A percentile compares a stretch with the other conserved stretches of the same genome.
Conservation (phyloP, 2,888 invertebrate genomes). For the Cephus sareptanus region DNA sequence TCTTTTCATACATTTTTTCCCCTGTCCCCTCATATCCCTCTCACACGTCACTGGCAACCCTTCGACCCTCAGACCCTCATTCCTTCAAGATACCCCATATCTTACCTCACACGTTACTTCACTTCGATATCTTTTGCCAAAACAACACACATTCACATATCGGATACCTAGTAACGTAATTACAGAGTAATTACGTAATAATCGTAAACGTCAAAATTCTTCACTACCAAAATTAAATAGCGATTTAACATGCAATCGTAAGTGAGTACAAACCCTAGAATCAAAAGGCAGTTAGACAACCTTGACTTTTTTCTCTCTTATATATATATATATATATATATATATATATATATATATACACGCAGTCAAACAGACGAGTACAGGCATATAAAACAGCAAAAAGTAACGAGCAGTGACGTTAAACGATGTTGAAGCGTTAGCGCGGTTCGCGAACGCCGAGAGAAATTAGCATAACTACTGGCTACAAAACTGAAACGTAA, state of each 20-base stretch:
- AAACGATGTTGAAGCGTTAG: background rate
- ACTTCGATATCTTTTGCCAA: background rate
- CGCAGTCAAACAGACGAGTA: background rate
- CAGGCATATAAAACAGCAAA: background rate
- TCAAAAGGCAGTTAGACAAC: background rate
- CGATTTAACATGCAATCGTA: background rate
- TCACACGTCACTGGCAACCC: background rate
- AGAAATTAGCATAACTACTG: conserved; percentile 6
- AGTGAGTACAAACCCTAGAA: background rate
- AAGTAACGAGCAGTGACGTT: background rate
- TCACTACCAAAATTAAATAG: background rate
- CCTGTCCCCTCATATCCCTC: background rate
- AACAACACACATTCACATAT: background rate
- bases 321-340: background rate
- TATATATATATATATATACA: background rate
- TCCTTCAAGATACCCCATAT: no score
- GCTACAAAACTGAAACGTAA: background rate
- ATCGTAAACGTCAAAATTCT: background rate
- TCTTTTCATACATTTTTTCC: background rate
- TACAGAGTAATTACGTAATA: background rate
- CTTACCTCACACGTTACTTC: no score
- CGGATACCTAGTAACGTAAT: background rate
- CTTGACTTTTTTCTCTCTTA: background rate
- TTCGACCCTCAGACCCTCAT: no score
- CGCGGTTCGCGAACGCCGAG: background rate